These are phyloP conservation scores for Alsophila aescularia DNA, from an alignment of 2,888 invertebrate species.

Conservation along the genomic window DNA sequence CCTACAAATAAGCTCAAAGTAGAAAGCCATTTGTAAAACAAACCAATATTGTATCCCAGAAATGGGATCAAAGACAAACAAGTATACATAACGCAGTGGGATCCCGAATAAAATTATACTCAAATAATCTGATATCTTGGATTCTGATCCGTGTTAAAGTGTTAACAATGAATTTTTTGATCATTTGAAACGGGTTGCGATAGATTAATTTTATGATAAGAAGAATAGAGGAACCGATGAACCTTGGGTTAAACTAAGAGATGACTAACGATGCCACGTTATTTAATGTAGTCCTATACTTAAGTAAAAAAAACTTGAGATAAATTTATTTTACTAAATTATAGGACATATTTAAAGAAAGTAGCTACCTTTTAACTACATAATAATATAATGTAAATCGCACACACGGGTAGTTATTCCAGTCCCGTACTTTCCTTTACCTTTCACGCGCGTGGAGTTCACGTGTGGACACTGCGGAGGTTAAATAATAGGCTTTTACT, in stretches of 20 bases:
- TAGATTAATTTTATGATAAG: constrained; percentile 36
- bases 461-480: no score
- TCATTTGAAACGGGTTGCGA: constrained; percentile 25
- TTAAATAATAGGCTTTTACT: no score
- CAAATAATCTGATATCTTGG: constrained; percentile 55
- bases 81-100: constrained; percentile 56
- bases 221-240: constrained; percentile 31
- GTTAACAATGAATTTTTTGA: constrained; percentile 63
- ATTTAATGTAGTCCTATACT: constrained; percentile 15
- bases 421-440: no score
- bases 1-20: constrained; percentile 17
- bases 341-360: no score
- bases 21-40: constrained; percentile 35
- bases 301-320: background rate
- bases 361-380: no score
- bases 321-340: no score
- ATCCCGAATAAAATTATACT: constrained; percentile 59
- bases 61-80: constrained; percentile 42
- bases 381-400: no score
- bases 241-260: constrained; percentile 1
- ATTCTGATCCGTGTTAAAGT: constrained; percentile 67
- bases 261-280: constrained; percentile 18
- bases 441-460: no score
- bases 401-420: no score
- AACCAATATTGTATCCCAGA: constrained; percentile 27